A percentile compares a stretch with the other conserved stretches of the same genome.
phyloP scores from a whole-genome alignment of 2,888 invertebrate genomes.

The Synanthedon andrenaeformis region DNA sequence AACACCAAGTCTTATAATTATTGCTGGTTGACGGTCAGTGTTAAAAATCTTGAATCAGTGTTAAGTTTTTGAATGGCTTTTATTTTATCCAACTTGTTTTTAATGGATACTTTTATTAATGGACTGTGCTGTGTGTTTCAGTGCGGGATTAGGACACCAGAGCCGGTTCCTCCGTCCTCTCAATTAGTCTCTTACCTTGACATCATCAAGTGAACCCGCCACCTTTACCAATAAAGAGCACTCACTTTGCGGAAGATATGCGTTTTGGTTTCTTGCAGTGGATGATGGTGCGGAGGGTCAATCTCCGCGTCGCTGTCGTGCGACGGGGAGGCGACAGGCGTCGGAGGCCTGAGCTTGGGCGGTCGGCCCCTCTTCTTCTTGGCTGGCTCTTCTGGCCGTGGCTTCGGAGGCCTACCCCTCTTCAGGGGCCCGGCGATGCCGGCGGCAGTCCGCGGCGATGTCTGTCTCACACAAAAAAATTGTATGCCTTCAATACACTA shows the following conservation, averaged over 20 bases:
- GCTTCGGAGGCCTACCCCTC: conserved; percentile 67
- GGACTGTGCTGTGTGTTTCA: no score
- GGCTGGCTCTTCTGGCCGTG: conserved; percentile 45
- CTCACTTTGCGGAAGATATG: conserved; percentile 54
- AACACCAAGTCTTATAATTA: background rate
- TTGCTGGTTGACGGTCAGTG: no score
- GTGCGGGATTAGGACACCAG: no score
- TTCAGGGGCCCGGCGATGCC: conserved; percentile 29
- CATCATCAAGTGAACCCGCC: no score
- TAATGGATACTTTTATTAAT: no score
- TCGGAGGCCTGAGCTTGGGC: conserved; percentile 30
- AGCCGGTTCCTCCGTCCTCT: no score
- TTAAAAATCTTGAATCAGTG: background rate
- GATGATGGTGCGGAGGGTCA: conserved; percentile 32
- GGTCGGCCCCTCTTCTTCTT: conserved; percentile 57
- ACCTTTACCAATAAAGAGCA: background rate
- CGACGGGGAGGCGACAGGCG: conserved; percentile 20
- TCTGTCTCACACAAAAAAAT: conserved; percentile 10
- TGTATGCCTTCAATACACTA: no score
- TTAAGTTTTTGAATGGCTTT: no score
- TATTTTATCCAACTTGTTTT: no score
- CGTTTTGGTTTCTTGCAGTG: conserved; percentile 46
- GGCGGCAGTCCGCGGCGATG: conserved; percentile 32
- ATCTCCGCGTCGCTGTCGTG: conserved; percentile 31
- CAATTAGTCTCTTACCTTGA: no score